phyloP scores from a whole-genome alignment of 2,888 invertebrate species.

The Oscheius sp. region DNA sequence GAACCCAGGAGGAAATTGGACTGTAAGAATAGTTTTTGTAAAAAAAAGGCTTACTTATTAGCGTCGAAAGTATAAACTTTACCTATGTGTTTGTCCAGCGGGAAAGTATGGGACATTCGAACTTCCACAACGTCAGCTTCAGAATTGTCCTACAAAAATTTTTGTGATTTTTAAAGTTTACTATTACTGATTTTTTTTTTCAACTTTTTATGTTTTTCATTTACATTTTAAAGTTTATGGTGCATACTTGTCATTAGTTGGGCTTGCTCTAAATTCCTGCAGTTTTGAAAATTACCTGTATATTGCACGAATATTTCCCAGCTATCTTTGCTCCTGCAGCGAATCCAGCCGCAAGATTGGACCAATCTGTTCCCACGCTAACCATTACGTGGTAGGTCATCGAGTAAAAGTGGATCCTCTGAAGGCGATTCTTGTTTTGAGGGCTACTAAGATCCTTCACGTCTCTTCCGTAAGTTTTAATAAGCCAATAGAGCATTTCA shows the following conservation, averaged over 20 bases:
- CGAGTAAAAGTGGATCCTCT: conserved; percentile 73
- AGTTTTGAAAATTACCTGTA: neutral
- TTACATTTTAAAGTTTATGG: too few species aligned
- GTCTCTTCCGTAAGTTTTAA: conserved; percentile 71
- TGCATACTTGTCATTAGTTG: too few species aligned
- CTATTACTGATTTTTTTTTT: too few species aligned
- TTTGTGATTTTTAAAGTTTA: neutral
- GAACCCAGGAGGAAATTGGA: conserved; percentile 71
- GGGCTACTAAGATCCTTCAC: conserved; percentile 57
- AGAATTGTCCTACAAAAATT: neutral
- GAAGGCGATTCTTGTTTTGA: conserved; percentile 69
- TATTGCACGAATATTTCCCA: conserved; percentile 71
- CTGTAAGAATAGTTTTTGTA: conserved; percentile 57
- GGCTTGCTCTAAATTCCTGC: too few species aligned
- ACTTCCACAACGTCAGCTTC: conserved; percentile 61
- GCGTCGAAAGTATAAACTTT: conserved; percentile 68
- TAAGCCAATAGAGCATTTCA: conserved; percentile 73
- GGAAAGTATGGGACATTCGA: conserved; percentile 70
- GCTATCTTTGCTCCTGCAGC: conserved; percentile 73
- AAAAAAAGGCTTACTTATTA: conserved; percentile 58
- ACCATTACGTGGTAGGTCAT: conserved; percentile 73
- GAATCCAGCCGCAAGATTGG: conserved; percentile 71
- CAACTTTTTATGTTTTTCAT: too few species aligned
- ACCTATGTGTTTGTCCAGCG: conserved; percentile 67
- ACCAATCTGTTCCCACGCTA: conserved; percentile 71